Percentiles rank a stretch among this genome's conserved stretches.
Evolutionary conservation across 2,113 vertebrate genomes (phyloP).

Genomic region (Periophthalmodon schlosseri): DNA sequence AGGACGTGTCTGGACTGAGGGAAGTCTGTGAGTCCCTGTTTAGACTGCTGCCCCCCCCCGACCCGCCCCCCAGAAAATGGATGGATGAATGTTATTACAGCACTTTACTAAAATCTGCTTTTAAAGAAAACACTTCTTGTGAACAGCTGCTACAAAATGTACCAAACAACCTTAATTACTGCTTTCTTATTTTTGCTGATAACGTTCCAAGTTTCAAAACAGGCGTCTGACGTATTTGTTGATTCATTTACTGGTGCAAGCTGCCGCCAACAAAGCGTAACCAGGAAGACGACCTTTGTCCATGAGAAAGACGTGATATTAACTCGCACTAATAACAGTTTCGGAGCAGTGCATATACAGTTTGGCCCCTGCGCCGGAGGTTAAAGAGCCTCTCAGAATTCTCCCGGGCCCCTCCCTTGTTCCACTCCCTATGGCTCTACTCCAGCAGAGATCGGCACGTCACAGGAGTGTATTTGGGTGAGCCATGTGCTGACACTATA

Average conservation of each 20-base stretch:
- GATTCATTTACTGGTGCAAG: background rate
- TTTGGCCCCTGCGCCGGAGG: background rate
- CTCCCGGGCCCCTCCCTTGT: background rate
- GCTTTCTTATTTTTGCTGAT: background rate
- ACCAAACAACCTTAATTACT: background rate
- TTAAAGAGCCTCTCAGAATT: background rate
- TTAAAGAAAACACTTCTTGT: background rate
- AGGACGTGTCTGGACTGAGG: too few relatives aligned
- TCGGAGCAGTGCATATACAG: too few relatives aligned
- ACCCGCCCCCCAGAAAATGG: too few relatives aligned
- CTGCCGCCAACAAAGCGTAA: background rate
- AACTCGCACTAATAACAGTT: background rate
- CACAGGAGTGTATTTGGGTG: slow-evolving; percentile 1
- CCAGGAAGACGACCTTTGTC: background rate
- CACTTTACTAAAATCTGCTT: background rate
- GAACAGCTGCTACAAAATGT: background rate
- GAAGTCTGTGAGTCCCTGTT: too few relatives aligned
- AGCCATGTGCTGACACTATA: background rate
- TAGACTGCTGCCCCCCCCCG: too few relatives aligned
- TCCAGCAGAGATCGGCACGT: slow-evolving; percentile 4
- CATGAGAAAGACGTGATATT: background rate
- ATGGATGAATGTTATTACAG: too few relatives aligned
- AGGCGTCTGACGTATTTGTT: background rate
- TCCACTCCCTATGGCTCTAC: slow-evolving; percentile 2
- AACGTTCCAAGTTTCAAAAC: background rate